Conservation (phyloP, 2,113 vertebrate species). For the Nothocercus nigrocapillus region DNA sequence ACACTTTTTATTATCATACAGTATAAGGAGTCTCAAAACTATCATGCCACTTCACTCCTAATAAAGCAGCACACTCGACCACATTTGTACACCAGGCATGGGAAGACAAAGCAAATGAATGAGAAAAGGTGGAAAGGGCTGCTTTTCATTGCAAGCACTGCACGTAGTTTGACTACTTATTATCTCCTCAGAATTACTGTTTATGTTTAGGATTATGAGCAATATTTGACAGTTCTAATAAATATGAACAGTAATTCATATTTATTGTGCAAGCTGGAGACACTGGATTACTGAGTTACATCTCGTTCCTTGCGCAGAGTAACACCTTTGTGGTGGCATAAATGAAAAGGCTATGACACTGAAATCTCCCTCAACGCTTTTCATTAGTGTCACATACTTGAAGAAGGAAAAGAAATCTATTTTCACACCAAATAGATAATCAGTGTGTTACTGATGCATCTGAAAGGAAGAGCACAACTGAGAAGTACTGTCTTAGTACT, state of each 20-base stretch:
- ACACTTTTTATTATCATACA: slow-evolving; percentile 44
- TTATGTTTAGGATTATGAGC: slow-evolving; percentile 22
- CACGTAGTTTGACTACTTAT: neutral
- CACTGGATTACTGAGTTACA: neutral
- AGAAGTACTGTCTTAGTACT: neutral
- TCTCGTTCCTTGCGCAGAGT: slow-evolving; percentile 16
- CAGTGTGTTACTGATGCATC: neutral
- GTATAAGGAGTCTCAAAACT: neutral
- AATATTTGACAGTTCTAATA: neutral
- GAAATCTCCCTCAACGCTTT: neutral
- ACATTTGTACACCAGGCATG: neutral
- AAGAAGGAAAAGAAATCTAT: neutral
- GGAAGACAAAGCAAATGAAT: slow-evolving; percentile 36
- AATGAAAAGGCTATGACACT: neutral
- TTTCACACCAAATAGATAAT: neutral
- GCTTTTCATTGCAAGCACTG: slow-evolving; percentile 39
- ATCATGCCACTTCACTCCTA: neutral
- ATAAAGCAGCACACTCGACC: neutral
- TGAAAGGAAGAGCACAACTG: neutral
- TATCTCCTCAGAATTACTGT: neutral
- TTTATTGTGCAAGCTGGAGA: neutral
- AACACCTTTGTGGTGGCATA: neutral
- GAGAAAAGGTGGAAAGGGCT: slow-evolving; percentile 45
- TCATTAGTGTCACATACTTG: neutral
- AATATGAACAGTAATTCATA: neutral